phyloP scores from a whole-genome alignment of 2,113 vertebrate species.

The Ceuthmochares aereus region DNA sequence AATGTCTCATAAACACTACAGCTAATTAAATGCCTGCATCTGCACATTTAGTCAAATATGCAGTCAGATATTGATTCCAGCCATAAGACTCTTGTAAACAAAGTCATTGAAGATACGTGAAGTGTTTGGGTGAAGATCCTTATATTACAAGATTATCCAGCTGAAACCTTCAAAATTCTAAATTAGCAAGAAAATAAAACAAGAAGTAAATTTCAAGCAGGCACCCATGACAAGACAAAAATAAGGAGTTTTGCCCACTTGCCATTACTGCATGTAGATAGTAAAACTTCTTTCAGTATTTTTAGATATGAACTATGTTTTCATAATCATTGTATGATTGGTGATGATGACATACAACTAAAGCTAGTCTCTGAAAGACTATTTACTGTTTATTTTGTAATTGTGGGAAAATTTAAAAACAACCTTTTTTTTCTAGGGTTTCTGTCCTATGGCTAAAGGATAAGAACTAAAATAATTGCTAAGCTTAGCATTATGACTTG shows the following conservation, averaged over 20 bases:
- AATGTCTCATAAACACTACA: conserved; percentile 51
- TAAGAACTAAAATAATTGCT: not conserved
- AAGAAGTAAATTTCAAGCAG: not conserved
- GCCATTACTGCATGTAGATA: not conserved
- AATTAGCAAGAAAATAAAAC: not conserved
- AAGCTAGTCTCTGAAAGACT: not conserved
- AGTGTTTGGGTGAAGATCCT: conserved; percentile 38
- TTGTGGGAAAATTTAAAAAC: not conserved
- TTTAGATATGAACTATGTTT: not conserved
- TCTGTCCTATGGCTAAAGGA: not conserved
- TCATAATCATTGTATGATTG: not conserved
- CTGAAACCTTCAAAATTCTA: conserved; percentile 17
- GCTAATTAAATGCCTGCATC: conserved; percentile 51
- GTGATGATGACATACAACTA: not conserved
- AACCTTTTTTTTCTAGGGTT: not conserved
- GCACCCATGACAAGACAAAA: not conserved
- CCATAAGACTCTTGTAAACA: conserved; percentile 11
- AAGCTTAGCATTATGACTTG: not conserved
- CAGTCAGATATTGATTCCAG: conserved; percentile 48
- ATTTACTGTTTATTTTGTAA: not conserved
- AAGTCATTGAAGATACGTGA: conserved; percentile 44
- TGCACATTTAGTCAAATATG: conserved; percentile 26
- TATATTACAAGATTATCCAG: not conserved
- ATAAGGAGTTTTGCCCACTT: not conserved
- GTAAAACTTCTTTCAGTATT: not conserved